Evolutionary conservation across 2,113 vertebrate species (phyloP).

Genomic region (Ceyx melanurus): DNA sequence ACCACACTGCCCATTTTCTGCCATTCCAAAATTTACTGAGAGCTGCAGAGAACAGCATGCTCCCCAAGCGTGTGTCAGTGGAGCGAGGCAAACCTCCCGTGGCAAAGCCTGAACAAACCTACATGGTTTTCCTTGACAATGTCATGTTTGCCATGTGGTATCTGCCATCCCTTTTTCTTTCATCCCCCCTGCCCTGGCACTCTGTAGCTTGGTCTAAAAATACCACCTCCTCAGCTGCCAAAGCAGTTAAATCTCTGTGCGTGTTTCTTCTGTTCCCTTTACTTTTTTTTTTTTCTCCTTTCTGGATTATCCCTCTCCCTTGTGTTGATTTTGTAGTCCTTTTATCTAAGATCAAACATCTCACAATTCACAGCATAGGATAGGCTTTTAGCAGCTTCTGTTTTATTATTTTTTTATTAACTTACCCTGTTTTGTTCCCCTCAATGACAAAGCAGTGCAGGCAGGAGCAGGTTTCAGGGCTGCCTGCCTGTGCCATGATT

Average conservation of each 20-base stretch:
- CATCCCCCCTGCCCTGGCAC: background rate
- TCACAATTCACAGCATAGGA: accelerated
- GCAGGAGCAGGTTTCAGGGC: background rate
- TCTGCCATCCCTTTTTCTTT: background rate
- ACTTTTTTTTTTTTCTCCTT: background rate
- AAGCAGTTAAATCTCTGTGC: background rate
- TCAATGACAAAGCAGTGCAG: slow-evolving; percentile 19
- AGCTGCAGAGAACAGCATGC: background rate
- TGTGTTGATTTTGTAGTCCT: background rate
- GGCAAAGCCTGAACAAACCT: background rate
- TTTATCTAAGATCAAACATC: background rate
- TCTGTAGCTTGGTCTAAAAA: slow-evolving; percentile 5
- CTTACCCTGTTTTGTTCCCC: background rate
- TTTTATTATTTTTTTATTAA: background rate
- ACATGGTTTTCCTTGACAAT: background rate
- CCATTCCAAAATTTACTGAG: background rate
- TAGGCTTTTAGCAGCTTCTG: background rate
- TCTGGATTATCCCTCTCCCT: background rate
- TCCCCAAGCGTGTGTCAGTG: background rate
- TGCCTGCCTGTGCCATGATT: slow-evolving; percentile 61
- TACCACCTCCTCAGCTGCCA: background rate
- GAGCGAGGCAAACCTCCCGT: background rate
- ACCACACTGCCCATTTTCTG: background rate
- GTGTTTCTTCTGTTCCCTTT: slow-evolving; percentile 6
- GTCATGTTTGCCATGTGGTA: background rate